A percentile compares a stretch with the other conserved stretches of the same genome.
phyloP scores from a whole-genome alignment of 2,888 invertebrate genomes.

The Epsilonema sp. region DNA sequence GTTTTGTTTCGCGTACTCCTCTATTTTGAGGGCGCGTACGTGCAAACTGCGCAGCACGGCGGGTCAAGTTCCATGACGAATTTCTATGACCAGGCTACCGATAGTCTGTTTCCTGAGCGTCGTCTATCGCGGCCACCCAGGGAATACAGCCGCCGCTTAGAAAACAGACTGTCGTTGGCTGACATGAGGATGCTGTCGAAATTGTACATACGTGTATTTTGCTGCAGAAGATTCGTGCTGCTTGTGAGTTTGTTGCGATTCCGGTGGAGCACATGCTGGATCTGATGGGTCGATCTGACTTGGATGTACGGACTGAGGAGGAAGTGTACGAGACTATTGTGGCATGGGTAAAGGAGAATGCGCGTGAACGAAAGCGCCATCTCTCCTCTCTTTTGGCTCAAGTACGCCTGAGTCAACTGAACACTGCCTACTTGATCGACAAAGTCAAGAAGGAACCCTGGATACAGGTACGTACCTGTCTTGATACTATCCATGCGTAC shows the following conservation, averaged over 20 bases:
- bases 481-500: too few relatives aligned
- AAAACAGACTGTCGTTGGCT: too few relatives aligned
- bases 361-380: slow-evolving; percentile 19
- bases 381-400: slow-evolving; percentile 21
- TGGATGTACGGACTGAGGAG: slow-evolving; percentile 15
- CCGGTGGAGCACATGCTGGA: slow-evolving; percentile 14
- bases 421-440: slow-evolving; percentile 26
- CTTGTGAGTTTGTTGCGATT: slow-evolving; percentile 15
- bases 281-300: slow-evolving; percentile 15
- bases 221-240: slow-evolving; percentile 12
- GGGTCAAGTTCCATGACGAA: too few relatives aligned
- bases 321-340: slow-evolving; percentile 33
- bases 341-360: slow-evolving; percentile 31
- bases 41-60: too few relatives aligned
- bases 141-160: neutral
- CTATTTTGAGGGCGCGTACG: too few relatives aligned
- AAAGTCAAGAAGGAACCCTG: slow-evolving; percentile 14
- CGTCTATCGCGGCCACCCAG: too few relatives aligned
- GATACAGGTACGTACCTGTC: slow-evolving; percentile 13
- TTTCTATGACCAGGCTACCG: too few relatives aligned
- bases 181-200: too few relatives aligned
- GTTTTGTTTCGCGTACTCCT: too few relatives aligned
- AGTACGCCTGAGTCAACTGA: slow-evolving; percentile 31
- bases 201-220: too few relatives aligned
- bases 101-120: too few relatives aligned